These are phyloP conservation scores for Lates calcarifer DNA, from an alignment of 2,113 vertebrate genomes.

Conservation along the genomic window DNA sequence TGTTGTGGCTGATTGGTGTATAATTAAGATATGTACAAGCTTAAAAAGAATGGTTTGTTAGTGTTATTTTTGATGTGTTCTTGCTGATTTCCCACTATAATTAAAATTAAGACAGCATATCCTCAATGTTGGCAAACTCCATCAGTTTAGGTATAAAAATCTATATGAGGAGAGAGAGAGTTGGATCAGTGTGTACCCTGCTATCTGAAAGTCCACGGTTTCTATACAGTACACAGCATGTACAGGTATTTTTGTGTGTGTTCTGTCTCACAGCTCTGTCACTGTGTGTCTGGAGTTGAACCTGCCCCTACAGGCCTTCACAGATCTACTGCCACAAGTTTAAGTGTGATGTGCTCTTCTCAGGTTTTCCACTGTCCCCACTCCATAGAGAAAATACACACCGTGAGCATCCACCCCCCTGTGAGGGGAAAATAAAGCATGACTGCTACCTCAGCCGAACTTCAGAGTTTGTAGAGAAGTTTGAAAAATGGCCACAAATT, in stretches of 20 bases:
- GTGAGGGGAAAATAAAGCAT: constrained; percentile 44
- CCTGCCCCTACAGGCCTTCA: constrained; percentile 52
- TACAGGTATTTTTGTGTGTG: background rate
- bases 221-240: background rate
- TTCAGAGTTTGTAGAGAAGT: constrained; percentile 39
- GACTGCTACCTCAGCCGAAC: constrained; percentile 39
- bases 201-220: background rate
- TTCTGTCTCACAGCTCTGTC: background rate
- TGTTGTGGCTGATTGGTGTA: no score
- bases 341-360: constrained; percentile 18
- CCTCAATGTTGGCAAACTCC: background rate
- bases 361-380: constrained; percentile 29
- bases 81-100: background rate
- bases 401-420: background rate
- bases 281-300: constrained; percentile 27
- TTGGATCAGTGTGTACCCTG: background rate
- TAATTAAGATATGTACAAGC: background rate
- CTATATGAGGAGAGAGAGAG: background rate
- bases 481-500: constrained; percentile 33
- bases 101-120: background rate
- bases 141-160: background rate
- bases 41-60: background rate
- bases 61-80: background rate
- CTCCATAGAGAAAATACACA: constrained; percentile 26
- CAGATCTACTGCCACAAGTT: constrained; percentile 33